Conservation (phyloP, 2,113 vertebrate genomes). For the Lasiurus borealis region DNA sequence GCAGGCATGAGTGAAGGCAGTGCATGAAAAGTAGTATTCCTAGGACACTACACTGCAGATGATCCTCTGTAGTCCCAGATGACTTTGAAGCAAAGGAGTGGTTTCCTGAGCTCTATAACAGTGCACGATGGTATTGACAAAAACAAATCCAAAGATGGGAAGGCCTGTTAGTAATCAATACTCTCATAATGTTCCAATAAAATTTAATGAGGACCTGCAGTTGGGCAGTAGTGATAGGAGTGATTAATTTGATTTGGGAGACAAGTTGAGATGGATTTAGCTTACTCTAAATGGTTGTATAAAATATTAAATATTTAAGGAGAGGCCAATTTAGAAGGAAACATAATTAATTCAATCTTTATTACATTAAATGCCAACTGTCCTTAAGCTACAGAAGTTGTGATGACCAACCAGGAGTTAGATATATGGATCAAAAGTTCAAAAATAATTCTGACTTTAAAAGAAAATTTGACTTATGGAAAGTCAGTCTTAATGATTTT, state of each 20-base stretch:
- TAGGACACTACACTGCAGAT: accelerated
- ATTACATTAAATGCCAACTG: not conserved
- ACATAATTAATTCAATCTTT: not conserved
- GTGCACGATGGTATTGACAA: accelerated
- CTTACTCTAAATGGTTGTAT: not conserved
- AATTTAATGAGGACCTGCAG: not conserved
- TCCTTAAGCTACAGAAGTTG: not conserved
- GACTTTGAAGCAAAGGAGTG: not conserved
- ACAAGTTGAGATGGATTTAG: not conserved
- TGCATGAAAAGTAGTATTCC: not conserved
- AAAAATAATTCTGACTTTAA: not conserved
- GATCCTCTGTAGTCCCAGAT: not conserved
- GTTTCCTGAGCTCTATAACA: not conserved
- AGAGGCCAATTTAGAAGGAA: not conserved
- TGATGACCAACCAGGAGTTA: not conserved
- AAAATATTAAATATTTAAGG: not conserved
- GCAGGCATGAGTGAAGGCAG: not conserved
- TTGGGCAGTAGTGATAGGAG: not conserved
- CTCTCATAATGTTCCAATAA: not conserved
- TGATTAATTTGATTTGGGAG: not conserved
- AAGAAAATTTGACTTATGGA: not conserved
- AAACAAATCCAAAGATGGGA: not conserved
- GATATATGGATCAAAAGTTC: not conserved
- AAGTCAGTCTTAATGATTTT: not conserved
- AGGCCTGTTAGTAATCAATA: not conserved